Evolutionary conservation across 2,113 vertebrate species (phyloP).

Genomic region (Dicentrarchus labrax): DNA sequence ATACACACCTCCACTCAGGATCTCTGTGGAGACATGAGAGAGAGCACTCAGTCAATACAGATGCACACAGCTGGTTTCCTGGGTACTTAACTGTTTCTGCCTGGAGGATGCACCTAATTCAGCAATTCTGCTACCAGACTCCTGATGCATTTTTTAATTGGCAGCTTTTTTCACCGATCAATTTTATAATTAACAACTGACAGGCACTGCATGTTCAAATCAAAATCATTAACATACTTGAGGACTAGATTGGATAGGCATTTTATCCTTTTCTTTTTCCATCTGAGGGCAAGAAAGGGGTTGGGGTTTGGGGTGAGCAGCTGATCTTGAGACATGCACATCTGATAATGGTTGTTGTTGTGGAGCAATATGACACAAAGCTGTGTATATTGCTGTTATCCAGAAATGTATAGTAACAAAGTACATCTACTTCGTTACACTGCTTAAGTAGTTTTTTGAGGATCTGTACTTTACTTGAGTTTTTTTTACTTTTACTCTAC

Average conservation of each 20-base stretch:
- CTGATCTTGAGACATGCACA: constrained; percentile 17
- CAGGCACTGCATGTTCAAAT: background rate
- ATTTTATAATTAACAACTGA: background rate
- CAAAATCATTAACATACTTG: constrained; percentile 7
- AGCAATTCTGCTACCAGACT: background rate
- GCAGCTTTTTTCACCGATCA: background rate
- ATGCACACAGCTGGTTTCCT: background rate
- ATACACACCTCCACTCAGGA: constrained; percentile 95
- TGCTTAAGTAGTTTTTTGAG: no score
- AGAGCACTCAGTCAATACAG: constrained; percentile 12
- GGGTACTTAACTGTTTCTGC: background rate
- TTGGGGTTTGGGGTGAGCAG: background rate
- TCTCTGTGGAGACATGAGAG: constrained; percentile 86
- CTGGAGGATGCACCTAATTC: constrained; percentile 14
- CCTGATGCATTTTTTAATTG: constrained; percentile 31
- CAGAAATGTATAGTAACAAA: no score
- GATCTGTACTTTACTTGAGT: no score
- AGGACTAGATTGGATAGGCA: background rate
- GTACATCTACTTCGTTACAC: no score
- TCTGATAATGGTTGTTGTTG: constrained; percentile 17
- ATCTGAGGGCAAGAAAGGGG: background rate
- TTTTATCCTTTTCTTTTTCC: background rate
- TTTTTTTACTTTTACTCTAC: no score
- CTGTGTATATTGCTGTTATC: constrained; percentile 37
- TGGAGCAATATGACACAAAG: constrained; percentile 37